Conservation (phyloP, 2,797 vertebrate genomes). For the Euphonia xanthogaster region DNA sequence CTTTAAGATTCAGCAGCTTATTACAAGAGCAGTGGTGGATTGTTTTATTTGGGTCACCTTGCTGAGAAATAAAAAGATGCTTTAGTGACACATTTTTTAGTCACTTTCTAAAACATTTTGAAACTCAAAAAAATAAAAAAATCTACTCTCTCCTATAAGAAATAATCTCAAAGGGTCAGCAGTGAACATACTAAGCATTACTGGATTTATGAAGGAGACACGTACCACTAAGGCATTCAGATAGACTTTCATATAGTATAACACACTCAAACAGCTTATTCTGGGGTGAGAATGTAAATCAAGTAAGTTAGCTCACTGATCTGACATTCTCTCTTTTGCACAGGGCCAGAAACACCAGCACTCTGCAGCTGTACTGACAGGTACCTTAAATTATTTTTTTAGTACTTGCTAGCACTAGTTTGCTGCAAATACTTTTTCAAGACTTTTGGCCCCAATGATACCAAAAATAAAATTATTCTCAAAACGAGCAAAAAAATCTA, state of each 20-base stretch:
- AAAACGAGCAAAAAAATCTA: background rate
- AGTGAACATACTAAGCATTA: background rate
- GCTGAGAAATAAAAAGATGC: background rate
- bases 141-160: background rate
- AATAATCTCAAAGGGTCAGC: background rate
- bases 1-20: background rate
- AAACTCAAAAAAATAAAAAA: background rate
- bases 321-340: background rate
- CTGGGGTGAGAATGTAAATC: background rate
- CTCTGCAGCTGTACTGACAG: background rate
- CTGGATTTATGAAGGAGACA: background rate
- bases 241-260: background rate
- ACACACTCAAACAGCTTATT: background rate
- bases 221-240: background rate
- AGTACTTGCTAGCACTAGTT: background rate
- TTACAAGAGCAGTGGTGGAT: background rate
- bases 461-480: background rate
- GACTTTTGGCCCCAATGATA: background rate
- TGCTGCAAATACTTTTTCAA: background rate
- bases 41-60: constrained; percentile 22
- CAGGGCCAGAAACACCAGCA: background rate
- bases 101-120: background rate
- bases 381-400: background rate
- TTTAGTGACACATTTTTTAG: background rate
- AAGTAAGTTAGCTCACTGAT: background rate